Evolutionary conservation across 2,888 invertebrate genomes (phyloP).

Genomic region (Copidosoma aretas): DNA sequence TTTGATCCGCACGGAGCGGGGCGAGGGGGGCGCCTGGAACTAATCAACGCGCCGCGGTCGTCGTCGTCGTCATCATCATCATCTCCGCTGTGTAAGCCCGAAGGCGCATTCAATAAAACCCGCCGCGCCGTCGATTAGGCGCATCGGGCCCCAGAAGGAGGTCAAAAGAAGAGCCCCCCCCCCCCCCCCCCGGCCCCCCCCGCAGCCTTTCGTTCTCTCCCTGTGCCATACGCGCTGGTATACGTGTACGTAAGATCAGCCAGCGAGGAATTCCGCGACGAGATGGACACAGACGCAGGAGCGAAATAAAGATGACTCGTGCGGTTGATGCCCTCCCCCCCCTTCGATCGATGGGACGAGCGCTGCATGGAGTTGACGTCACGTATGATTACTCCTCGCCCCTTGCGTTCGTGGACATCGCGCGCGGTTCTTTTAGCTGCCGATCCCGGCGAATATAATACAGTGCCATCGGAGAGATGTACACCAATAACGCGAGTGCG

Average conservation of each 20-base stretch:
- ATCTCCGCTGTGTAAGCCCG: too few species aligned
- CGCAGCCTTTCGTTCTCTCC: neutral
- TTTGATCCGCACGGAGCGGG: too few species aligned
- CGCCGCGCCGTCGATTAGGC: too few species aligned
- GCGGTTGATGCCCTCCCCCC: slow-evolving; percentile 5
- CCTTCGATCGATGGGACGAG: too few species aligned
- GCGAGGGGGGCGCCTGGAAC: too few species aligned
- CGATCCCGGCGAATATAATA: slow-evolving; percentile 14
- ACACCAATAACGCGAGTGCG: slow-evolving; percentile 14
- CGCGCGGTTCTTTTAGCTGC: neutral
- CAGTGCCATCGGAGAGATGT: neutral
- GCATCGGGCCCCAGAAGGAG: slow-evolving; percentile 12
- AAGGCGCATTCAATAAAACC: too few species aligned
- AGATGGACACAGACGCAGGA: neutral
- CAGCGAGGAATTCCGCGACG: slow-evolving; percentile 1
- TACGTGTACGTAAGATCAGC: too few species aligned
- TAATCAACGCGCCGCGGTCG: too few species aligned
- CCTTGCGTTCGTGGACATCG: slow-evolving; percentile 22
- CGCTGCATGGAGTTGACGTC: slow-evolving; percentile 56
- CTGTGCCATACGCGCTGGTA: too few species aligned
- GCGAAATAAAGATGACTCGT: neutral
- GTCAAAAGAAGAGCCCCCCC: slow-evolving; percentile 26
- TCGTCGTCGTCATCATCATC: neutral
- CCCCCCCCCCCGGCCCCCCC: neutral
- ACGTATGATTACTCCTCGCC: slow-evolving; percentile 56